Percentiles rank a stretch among this genome's conserved stretches.
These are phyloP conservation scores for Nasonia oneida DNA, from an alignment of 2,888 invertebrate genomes.

Conservation along the genomic window DNA sequence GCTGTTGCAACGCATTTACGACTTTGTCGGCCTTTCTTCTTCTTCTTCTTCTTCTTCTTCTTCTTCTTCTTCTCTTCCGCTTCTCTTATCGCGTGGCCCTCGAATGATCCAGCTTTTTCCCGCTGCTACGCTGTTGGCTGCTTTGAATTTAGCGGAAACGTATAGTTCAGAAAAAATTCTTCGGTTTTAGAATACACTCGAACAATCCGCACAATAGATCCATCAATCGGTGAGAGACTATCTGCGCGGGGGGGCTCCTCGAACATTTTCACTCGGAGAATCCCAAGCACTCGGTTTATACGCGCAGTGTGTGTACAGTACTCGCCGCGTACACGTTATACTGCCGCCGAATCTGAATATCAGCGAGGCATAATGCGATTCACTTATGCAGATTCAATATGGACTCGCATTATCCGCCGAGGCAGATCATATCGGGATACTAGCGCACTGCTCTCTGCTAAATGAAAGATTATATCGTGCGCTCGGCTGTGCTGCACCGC, in stretches of 20 bases:
- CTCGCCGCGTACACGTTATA: neutral
- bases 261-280: neutral
- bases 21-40: slow-evolving; percentile 36
- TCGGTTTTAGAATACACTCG: neutral
- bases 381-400: slow-evolving; percentile 52
- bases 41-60: slow-evolving; percentile 1
- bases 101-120: slow-evolving; percentile 33
- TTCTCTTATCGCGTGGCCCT: slow-evolving; percentile 18
- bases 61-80: slow-evolving; percentile 8
- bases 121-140: neutral
- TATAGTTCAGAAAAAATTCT: too few relatives aligned
- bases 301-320: neutral
- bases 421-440: slow-evolving; percentile 34
- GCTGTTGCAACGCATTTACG: slow-evolving; percentile 56
- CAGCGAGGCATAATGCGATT: slow-evolving; percentile 38
- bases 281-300: neutral
- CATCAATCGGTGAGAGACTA: neutral
- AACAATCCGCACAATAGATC: neutral
- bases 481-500: slow-evolving; percentile 18
- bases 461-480: slow-evolving; percentile 49
- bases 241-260: neutral
- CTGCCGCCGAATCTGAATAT: slow-evolving; percentile 34
- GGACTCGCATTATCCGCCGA: slow-evolving; percentile 35
- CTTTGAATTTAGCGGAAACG: neutral
- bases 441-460: slow-evolving; percentile 4